Conservation (phyloP, 2,888 invertebrate genomes). For the Amphiduros pacificus region DNA sequence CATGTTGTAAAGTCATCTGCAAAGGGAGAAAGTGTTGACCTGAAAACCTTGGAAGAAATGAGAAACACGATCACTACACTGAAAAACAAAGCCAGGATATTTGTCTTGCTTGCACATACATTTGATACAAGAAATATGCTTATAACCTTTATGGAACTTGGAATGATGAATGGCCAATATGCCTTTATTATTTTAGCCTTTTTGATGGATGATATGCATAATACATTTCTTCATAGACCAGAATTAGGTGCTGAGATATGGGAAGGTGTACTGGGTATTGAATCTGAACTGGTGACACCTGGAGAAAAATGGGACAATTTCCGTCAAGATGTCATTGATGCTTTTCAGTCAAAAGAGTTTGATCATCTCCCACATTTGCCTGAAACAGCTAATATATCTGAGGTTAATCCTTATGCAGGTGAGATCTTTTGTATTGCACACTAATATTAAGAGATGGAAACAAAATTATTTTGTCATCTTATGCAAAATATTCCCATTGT, state of each 20-base stretch:
- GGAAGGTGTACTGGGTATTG: not conserved
- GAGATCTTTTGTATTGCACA: no score
- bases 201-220: no score
- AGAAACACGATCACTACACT: no score
- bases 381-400: not conserved
- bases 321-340: not conserved
- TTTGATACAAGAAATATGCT: not conserved
- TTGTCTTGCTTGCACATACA: not conserved
- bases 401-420: not conserved
- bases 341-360: not conserved
- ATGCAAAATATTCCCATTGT: no score
- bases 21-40: no score
- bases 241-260: not conserved
- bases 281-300: not conserved
- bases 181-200: not conserved
- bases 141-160: not conserved
- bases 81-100: not conserved
- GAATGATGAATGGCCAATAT: not conserved
- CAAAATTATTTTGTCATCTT: no score
- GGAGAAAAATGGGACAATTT: not conserved
- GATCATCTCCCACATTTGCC: not conserved
- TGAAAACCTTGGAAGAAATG: no score
- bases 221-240: not conserved
- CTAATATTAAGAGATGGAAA: no score
- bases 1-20: no score